Percentiles rank a stretch among this genome's conserved stretches.
These are phyloP conservation scores for Athalia circularis DNA, from an alignment of 2,888 invertebrate genomes.

Conservation along the genomic window DNA sequence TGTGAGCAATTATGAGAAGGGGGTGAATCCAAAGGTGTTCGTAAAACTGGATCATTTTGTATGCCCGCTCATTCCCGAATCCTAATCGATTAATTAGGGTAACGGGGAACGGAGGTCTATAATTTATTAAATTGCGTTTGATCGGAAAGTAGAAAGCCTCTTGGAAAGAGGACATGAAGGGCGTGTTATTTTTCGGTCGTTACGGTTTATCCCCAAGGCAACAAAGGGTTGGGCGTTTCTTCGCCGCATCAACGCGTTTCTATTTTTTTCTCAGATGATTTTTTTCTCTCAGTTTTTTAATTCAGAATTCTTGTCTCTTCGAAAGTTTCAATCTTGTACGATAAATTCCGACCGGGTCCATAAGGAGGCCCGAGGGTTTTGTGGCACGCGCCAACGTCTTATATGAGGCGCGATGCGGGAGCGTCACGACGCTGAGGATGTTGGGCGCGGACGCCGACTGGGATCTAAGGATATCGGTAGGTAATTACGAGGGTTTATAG, in stretches of 20 bases:
- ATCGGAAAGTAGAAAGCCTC: constrained; percentile 7
- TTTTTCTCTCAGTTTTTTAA: neutral
- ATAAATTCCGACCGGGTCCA: constrained; percentile 18
- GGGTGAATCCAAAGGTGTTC: too few species aligned
- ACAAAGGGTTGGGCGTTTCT: constrained; percentile 38
- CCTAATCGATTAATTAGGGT: constrained; percentile 37
- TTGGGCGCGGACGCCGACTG: constrained; percentile 36
- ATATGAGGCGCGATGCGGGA: constrained; percentile 1
- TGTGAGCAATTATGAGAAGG: too few species aligned
- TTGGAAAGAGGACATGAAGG: neutral
- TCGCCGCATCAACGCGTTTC: neutral
- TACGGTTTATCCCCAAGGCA: constrained; percentile 11
- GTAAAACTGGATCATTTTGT: too few species aligned
- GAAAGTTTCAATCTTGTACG: neutral
- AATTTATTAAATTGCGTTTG: constrained; percentile 34
- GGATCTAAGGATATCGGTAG: constrained; percentile 45
- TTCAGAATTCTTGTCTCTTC: neutral
- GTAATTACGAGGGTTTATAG: constrained; percentile 59
- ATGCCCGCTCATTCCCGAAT: neutral
- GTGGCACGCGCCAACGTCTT: constrained; percentile 47
- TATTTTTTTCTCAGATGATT: neutral
- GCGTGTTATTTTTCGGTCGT: constrained; percentile 24
- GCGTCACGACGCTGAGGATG: constrained; percentile 30
- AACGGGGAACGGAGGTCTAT: constrained; percentile 18
- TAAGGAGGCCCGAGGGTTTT: neutral